phyloP scores from a whole-genome alignment of 1,140 invertebrate species.

The Lepidurus couesii region DNA sequence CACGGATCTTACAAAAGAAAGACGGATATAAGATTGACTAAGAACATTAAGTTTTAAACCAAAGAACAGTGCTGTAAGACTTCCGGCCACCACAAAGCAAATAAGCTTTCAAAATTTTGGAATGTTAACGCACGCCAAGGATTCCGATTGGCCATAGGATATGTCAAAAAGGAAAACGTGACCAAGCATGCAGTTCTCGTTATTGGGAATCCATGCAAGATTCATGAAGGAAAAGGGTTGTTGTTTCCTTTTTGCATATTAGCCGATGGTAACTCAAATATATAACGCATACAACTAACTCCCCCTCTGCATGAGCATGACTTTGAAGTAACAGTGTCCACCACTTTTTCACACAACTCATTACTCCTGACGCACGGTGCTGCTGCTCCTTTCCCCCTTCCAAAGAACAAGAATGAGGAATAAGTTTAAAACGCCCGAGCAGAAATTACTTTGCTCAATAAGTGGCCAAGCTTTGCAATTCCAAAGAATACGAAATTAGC shows the following conservation, averaged over 20 bases:
- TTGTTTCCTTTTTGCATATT: slow-evolving; percentile 11
- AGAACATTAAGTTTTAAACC: background rate
- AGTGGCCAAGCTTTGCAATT: slow-evolving; percentile 6
- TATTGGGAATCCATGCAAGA: background rate
- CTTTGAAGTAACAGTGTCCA: slow-evolving; percentile 11
- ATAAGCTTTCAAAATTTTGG: background rate
- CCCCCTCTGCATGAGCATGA: background rate
- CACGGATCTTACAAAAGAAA: background rate
- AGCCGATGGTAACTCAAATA: slow-evolving; percentile 15
- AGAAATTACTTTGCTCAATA: slow-evolving; percentile 2
- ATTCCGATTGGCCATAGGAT: slow-evolving; percentile 18
- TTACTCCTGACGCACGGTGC: background rate
- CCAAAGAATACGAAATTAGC: background rate
- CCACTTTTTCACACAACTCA: background rate
- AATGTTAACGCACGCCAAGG: background rate
- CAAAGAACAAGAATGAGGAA: too few relatives aligned
- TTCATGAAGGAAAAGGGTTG: slow-evolving; percentile 14
- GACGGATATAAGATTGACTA: background rate
- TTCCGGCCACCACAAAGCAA: background rate
- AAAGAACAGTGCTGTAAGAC: background rate
- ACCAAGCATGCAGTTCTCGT: background rate
- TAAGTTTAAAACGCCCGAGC: background rate
- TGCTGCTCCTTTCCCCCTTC: background rate
- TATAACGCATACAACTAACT: background rate
- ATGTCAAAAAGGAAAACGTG: slow-evolving; percentile 12